Percentiles rank a stretch among this genome's conserved stretches.
These are phyloP conservation scores for Odocoileus virginianus DNA, from an alignment of 2,113 vertebrate genomes.

Conservation along the genomic window DNA sequence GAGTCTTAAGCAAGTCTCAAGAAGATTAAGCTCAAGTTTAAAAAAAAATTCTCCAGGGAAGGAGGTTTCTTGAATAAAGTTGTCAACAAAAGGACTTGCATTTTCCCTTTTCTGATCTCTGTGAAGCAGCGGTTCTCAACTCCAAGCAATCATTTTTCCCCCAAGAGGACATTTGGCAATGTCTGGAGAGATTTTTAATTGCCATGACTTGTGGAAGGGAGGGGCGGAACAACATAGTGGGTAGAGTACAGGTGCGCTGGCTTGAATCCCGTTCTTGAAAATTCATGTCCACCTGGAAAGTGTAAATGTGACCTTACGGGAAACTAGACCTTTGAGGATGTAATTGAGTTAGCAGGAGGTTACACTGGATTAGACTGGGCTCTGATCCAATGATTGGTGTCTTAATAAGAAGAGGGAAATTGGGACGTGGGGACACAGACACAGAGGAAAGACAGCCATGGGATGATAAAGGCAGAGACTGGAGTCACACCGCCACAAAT, in stretches of 20 bases:
- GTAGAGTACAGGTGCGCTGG: background rate
- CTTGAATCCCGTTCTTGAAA: background rate
- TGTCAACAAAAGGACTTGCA: background rate
- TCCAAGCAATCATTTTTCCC: background rate
- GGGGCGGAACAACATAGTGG: too few species aligned
- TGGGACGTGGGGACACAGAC: background rate
- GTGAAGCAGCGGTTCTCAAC: background rate
- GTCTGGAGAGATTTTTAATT: background rate
- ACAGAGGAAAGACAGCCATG: background rate
- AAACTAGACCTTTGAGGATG: background rate
- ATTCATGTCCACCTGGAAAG: background rate
- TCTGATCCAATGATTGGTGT: background rate
- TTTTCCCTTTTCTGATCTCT: background rate
- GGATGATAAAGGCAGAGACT: background rate
- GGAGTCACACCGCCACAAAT: too few species aligned
- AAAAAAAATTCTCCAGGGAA: background rate
- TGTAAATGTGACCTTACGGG: background rate
- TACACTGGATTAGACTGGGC: background rate
- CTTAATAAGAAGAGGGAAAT: background rate
- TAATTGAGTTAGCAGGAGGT: background rate
- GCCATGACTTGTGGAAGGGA: background rate
- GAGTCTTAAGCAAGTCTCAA: slow-evolving; percentile 73
- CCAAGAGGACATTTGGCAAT: background rate
- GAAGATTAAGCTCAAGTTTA: background rate
- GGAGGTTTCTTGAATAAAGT: background rate